Conservation (phyloP, 2,888 invertebrate species). For the Xestia c-nigrum region DNA sequence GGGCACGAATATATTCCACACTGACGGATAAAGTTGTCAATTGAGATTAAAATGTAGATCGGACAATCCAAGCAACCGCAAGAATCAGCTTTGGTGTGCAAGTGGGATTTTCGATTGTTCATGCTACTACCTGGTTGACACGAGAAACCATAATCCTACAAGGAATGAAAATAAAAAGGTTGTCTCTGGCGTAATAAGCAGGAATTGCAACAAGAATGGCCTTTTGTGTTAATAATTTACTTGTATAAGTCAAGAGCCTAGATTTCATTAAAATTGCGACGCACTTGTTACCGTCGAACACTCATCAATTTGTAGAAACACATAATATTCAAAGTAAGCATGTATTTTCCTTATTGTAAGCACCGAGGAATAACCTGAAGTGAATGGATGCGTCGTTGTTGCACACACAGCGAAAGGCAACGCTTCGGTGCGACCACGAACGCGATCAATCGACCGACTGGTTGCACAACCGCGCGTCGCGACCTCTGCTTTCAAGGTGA, state of each 20-base stretch:
- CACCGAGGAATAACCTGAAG: conserved; percentile 26
- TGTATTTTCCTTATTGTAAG: conserved; percentile 36
- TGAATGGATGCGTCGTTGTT: conserved; percentile 51
- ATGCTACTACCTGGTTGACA: background rate
- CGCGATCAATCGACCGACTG: conserved; percentile 47
- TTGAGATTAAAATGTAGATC: background rate
- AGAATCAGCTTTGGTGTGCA: background rate
- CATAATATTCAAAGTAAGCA: conserved; percentile 9
- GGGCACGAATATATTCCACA: background rate
- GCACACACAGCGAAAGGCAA: conserved; percentile 44
- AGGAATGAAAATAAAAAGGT: background rate
- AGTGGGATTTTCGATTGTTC: background rate
- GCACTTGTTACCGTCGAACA: background rate
- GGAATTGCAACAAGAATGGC: background rate
- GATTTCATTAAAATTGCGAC: conserved; percentile 1
- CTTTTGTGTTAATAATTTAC: background rate
- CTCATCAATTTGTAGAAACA: background rate
- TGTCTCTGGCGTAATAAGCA: background rate
- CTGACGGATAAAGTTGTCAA: background rate
- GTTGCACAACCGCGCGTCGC: conserved; percentile 52
- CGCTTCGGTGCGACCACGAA: conserved; percentile 30
- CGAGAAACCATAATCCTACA: background rate
- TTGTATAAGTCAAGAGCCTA: background rate
- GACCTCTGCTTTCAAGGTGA: conserved; percentile 63
- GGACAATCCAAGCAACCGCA: background rate